Evolutionary conservation across 2,113 vertebrate species (phyloP).

Genomic region (Ifrita kowaldi): DNA sequence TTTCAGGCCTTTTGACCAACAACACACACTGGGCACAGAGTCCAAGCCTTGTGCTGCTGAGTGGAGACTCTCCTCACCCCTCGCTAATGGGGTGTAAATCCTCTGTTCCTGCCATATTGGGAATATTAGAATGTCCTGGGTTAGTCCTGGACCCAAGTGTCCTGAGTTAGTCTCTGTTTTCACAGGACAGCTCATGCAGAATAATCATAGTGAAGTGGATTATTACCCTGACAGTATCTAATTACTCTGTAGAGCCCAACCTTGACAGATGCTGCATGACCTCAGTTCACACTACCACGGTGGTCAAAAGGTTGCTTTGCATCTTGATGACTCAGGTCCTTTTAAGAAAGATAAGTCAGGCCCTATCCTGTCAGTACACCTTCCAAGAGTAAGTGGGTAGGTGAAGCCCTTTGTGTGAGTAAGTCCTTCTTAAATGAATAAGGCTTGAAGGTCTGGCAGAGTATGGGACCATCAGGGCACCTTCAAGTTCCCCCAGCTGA

Average conservation of each 20-base stretch:
- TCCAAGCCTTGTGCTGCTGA: neutral
- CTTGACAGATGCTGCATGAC: neutral
- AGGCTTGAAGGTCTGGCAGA: neutral
- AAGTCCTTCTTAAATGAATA: neutral
- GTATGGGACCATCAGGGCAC: too few relatives aligned
- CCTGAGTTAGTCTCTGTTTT: neutral
- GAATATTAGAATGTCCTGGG: neutral
- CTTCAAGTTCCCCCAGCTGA: neutral
- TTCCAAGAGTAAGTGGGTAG: neutral
- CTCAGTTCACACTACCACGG: neutral
- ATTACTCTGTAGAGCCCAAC: neutral
- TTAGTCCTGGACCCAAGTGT: neutral
- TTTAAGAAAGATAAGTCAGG: neutral
- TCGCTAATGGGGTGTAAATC: rapidly evolving
- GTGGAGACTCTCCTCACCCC: neutral
- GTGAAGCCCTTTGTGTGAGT: neutral
- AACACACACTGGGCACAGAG: neutral
- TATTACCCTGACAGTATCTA: neutral
- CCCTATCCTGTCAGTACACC: neutral
- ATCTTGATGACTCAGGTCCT: neutral
- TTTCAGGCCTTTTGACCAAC: neutral
- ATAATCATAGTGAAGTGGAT: neutral
- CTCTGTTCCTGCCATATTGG: neutral
- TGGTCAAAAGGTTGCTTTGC: neutral
- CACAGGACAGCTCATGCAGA: neutral